Base-by-base conservation (phyloP, 2,113 vertebrate species). In the Girardinichthys multiradiatus region DNA sequence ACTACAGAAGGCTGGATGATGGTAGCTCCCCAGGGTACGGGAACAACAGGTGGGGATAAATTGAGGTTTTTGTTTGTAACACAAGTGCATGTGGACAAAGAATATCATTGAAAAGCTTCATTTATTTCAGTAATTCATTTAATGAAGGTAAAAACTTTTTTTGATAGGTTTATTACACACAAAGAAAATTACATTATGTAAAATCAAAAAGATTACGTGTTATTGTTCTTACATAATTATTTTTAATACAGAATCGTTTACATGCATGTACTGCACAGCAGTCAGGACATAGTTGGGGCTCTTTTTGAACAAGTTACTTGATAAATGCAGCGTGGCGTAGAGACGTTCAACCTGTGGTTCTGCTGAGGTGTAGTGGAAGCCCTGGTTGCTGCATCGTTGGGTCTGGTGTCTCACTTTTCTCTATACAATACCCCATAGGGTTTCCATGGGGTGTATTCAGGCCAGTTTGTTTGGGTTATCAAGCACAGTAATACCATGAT, bases 1-100 rank as follows among this genome's bases (percentile, higher is more conserved):
- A 95, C 89, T 90, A 90, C 93, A 90, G 93, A 89, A 92, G 92
- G 91, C 87, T 93, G 91, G 94, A 95, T 90, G 94, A 95, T 80
- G 93, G 93, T 92, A 93, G 92, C 89, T 63, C 85, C 72, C 91
- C 92, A 48, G 92, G 91, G 91, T 93, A 85, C 90, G 1, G 80
- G 93, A 93, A 89, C 91, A 92, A 92, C 94, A 94, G 94, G 94
- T 95, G 92, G 91, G 92, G 91, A 80, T 81, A 85, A n/a, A 81
- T 74, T 45, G 76, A 86, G 78, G 83, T 66, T 58, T 81, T 74
- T 80, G 54, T 84, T 63, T 51, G 48, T 24, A 24, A 7, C 21
- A 51, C 48, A 51, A 54, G 19, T 24, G 48, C 21, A 54, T n/a
- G 21, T 17, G 2, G 4, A 48, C 17, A 48, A 21, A n/a, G n/a